These are phyloP conservation scores for Vulpes ferrilata DNA, from an alignment of 2,113 vertebrate genomes.

Conservation along the genomic window DNA sequence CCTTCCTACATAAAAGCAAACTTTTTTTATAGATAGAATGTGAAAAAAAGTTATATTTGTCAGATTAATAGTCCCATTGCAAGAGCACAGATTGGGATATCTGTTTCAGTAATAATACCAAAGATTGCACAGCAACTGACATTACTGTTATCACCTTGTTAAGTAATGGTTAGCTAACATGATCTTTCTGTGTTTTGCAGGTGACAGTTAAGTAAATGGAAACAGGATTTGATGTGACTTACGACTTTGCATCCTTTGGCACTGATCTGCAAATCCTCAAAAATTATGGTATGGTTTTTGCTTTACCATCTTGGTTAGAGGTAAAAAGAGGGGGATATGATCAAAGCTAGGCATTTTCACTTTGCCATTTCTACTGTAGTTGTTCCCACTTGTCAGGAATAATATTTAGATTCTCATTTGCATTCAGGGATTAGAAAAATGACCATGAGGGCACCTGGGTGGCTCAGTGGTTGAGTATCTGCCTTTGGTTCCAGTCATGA, in stretches of 20 bases:
- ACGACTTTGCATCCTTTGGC: not conserved
- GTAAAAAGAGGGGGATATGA: not conserved
- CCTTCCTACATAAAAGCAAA: not conserved
- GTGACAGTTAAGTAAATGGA: not conserved
- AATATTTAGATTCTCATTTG: not conserved
- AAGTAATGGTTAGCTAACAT: not conserved
- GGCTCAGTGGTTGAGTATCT: no score
- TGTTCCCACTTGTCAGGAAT: not conserved
- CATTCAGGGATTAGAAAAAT: not conserved
- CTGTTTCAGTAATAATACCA: not conserved
- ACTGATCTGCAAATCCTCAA: not conserved
- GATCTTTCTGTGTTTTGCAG: not conserved
- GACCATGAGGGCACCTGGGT: not conserved
- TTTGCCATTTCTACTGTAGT: not conserved
- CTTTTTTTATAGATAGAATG: not conserved
- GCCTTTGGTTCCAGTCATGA: no score
- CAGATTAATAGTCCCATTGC: not conserved
- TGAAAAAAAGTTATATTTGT: not conserved
- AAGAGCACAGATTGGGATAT: not conserved
- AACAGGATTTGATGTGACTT: not conserved
- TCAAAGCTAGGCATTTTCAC: not conserved
- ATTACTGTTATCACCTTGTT: not conserved
- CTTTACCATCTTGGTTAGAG: not conserved
- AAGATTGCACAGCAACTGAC: not conserved
- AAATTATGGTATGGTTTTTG: not conserved